Evolutionary conservation across 2,797 vertebrate genomes (phyloP).

Genomic region (Microcaecilia unicolor): DNA sequence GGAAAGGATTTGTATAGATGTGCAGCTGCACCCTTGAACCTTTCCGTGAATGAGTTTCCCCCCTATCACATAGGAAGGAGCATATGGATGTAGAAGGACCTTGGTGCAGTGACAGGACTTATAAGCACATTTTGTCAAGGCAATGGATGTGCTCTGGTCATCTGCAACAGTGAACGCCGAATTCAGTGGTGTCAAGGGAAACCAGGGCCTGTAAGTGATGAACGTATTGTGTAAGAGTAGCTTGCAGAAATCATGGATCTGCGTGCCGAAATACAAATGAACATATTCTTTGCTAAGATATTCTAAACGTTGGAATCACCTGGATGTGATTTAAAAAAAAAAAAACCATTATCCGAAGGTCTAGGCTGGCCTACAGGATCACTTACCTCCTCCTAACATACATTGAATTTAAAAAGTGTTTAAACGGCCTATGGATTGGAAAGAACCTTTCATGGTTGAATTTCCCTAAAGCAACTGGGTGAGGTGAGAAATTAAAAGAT

Average conservation of each 20-base stretch:
- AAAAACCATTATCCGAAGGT: no score
- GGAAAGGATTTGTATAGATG: conserved; percentile 13
- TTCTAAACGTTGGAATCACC: not conserved
- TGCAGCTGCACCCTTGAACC: conserved; percentile 12
- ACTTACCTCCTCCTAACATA: no score
- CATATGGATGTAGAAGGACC: conserved; percentile 43
- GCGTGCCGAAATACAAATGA: conserved; percentile 49
- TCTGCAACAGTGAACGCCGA: conserved; percentile 5
- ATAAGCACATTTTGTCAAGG: conserved; percentile 4
- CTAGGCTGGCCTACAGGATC: no score
- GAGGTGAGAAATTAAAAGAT: no score
- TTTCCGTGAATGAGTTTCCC: conserved; percentile 24
- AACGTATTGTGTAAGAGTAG: not conserved
- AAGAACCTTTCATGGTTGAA: no score
- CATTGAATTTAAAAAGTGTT: no score
- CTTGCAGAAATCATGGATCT: not conserved
- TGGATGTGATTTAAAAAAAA: not conserved
- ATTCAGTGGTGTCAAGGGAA: conserved; percentile 9
- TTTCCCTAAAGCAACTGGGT: no score
- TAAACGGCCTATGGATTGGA: no score
- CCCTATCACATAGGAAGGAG: conserved; percentile 15
- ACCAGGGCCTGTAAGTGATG: not conserved
- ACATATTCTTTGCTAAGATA: no score
- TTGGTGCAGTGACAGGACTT: conserved; percentile 17
- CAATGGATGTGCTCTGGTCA: conserved; percentile 13